Evolutionary conservation across 2,888 invertebrate genomes (phyloP).

Genomic region (Melieria picta): DNA sequence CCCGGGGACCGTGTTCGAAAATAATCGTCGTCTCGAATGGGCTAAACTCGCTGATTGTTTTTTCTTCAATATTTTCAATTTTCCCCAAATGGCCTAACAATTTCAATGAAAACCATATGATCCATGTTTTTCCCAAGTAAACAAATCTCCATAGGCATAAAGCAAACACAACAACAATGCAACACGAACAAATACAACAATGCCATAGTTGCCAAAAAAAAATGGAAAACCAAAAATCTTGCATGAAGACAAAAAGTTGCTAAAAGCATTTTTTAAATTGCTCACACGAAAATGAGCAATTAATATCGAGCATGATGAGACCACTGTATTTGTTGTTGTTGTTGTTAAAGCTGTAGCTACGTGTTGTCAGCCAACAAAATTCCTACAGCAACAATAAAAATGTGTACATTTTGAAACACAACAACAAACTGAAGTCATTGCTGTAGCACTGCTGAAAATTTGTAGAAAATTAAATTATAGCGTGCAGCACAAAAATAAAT

Average conservation of each 20-base stretch:
- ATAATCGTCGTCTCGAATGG: too few species aligned
- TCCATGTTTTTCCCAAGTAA: too few species aligned
- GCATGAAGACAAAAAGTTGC: background rate
- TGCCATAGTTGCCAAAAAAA: background rate
- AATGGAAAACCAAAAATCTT: background rate
- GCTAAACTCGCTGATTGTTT: too few species aligned
- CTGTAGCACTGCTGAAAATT: background rate
- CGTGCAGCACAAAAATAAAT: slow-evolving; percentile 1
- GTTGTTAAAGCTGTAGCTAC: background rate
- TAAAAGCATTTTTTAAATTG: background rate
- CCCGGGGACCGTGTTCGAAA: too few species aligned
- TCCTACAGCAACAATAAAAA: background rate
- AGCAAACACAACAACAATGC: background rate
- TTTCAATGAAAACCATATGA: too few species aligned
- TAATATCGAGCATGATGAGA: background rate
- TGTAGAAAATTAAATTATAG: slow-evolving; percentile 11
- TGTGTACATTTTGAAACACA: too few species aligned
- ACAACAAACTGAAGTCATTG: too few species aligned
- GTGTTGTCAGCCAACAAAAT: background rate
- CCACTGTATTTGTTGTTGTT: background rate
- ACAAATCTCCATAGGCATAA: too few species aligned
- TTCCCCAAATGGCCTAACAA: too few species aligned
- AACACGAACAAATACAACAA: background rate
- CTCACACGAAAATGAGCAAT: background rate
- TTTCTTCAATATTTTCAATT: too few species aligned